phyloP scores from a whole-genome alignment of 2,113 vertebrate genomes.

The Atherinomorus stipes region DNA sequence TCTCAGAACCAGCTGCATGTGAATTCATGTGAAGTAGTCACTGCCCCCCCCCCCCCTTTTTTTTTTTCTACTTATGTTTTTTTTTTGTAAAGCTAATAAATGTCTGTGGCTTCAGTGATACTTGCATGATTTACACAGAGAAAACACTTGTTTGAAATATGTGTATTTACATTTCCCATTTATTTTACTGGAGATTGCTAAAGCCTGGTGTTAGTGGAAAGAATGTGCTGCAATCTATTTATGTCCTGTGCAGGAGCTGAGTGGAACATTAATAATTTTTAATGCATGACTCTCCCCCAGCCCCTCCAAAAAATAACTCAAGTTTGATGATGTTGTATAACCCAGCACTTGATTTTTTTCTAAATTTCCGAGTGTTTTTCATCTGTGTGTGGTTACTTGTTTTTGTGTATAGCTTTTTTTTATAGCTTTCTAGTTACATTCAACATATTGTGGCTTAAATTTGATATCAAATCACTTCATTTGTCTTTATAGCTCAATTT shows the following conservation, averaged over 20 bases:
- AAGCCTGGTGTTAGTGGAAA: constrained; percentile 69
- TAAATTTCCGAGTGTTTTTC: background rate
- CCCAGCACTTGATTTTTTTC: background rate
- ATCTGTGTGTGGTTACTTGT: constrained; percentile 18
- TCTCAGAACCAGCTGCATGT: background rate
- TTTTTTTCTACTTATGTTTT: background rate
- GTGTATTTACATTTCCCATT: constrained; percentile 65
- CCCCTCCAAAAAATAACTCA: constrained; percentile 30
- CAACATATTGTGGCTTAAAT: background rate
- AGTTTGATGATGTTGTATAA: constrained; percentile 61
- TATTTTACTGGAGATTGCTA: constrained; percentile 54
- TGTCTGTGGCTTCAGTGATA: constrained; percentile 33
- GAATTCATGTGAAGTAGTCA: background rate
- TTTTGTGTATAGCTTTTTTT: constrained; percentile 36
- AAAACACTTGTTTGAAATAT: constrained; percentile 54
- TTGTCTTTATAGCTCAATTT: background rate
- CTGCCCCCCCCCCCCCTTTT: background rate
- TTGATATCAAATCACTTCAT: background rate
- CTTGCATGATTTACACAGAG: constrained; percentile 23
- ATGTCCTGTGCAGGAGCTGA: constrained; percentile 32
- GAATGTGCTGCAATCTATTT: constrained; percentile 71
- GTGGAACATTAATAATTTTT: constrained; percentile 59
- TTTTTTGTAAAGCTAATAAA: constrained; percentile 54
- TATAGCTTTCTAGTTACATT: constrained; percentile 3
- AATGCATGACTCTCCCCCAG: constrained; percentile 30